Evolutionary conservation across 2,888 invertebrate species (phyloP), one percentile per base, ranked within the genome.

Genomic region (Linnaemya vulpina): DNA sequence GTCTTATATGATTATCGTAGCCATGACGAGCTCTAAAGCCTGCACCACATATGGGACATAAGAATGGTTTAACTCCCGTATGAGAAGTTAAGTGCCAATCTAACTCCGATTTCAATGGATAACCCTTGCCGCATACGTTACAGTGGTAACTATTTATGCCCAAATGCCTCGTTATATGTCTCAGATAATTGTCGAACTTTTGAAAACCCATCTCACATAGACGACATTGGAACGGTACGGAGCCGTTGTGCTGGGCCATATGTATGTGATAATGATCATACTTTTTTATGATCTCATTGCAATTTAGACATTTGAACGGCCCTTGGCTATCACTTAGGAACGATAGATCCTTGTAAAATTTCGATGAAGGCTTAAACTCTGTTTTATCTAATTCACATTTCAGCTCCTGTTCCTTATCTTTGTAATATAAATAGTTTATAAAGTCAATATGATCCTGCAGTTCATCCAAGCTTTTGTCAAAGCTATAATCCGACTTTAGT

Each of bases 1-100:
- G 82, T 40, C 85, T 70, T 46, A 82, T 85, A 62, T 85, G 85
- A 65, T 85, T 85, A 11, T 85, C 85, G 7, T 85, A 85, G 0
- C 78, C 75, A 17, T 85, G 74, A 4, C 78, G 88, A 3, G 89
- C 88, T 74, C 89, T 88, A 67, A 90, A 90, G n/a, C 90, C 88
- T 0, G 88, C 87, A 1, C 86, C 87, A 58, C 90, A 90, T 3
- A 88, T 77, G 10, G 83, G 77, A 58, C 90, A 90, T 0, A 87
- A 86, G 1, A 88, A 87, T 2, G 79, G 79, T n/a, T 80, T 80
- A 0, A 68, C 79, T 0, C 90, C 90, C 8, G 89, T 90, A 11
- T 90, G 90, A 5, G 73, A 65, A 11, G 77, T 60, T 43, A 83
- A 62, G 46, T 86, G 86, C 80, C 76, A 83, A 15, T 77, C 80